Conservation (phyloP, 2,888 invertebrate genomes). For the Drosophila anomelani region DNA sequence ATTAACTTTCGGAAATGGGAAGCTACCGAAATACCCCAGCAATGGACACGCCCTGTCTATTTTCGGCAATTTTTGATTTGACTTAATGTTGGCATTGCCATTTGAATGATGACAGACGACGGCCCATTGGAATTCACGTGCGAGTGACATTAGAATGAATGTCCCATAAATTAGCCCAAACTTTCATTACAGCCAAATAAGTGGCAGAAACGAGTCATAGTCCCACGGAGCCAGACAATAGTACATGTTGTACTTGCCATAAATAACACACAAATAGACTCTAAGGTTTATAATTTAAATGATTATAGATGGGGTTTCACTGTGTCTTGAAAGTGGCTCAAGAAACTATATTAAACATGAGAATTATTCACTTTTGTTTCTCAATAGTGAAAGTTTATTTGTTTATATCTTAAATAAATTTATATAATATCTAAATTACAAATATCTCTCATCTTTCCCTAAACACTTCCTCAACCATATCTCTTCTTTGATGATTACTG, state of each 20-base stretch:
- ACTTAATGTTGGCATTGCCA: constrained; percentile 47
- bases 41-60: constrained; percentile 38
- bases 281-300: neutral
- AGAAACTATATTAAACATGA: neutral
- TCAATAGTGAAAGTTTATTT: neutral
- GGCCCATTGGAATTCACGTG: constrained; percentile 35
- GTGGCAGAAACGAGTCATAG: neutral
- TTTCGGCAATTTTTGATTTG: constrained; percentile 45
- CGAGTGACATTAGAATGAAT: constrained; percentile 32
- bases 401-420: neutral
- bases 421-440: neutral
- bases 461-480: neutral
- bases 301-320: neutral
- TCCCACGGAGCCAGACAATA: neutral
- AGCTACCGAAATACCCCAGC: constrained; percentile 33
- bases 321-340: neutral
- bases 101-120: constrained; percentile 49
- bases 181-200: constrained; percentile 18
- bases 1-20: constrained; percentile 30
- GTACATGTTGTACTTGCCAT: neutral
- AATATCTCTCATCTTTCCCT: neutral
- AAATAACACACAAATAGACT: neutral
- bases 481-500: constrained; percentile 9
- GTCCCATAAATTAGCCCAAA: constrained; percentile 33
- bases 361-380: neutral